Conservation (phyloP, 2,113 vertebrate species). For the Etia nguti region DNA sequence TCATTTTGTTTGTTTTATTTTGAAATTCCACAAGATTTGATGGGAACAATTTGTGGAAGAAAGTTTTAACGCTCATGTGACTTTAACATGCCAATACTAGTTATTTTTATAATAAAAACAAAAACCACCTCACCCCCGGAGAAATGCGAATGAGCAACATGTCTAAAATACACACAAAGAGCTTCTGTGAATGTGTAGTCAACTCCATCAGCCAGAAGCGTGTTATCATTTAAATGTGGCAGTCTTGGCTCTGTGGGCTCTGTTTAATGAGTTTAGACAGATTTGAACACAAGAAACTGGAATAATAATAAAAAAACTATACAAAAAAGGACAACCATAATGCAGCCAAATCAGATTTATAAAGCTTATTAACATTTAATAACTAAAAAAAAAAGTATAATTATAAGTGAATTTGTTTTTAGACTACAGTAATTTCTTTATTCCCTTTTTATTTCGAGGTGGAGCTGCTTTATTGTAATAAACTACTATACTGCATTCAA, state of each 20-base stretch:
- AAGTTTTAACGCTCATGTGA: neutral
- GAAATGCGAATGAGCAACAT: neutral
- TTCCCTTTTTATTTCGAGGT: neutral
- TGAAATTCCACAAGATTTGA: neutral
- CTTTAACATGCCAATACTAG: neutral
- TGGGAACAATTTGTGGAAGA: neutral
- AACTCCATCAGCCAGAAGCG: neutral
- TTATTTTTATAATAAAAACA: neutral
- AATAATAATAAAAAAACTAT: neutral
- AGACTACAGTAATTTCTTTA: neutral
- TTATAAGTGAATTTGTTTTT: neutral
- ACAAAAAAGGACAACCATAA: fast-evolving
- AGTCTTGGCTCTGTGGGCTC: neutral
- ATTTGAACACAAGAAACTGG: neutral
- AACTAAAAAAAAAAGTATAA: neutral
- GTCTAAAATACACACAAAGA: neutral
- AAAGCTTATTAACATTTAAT: neutral
- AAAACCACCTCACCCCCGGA: neutral
- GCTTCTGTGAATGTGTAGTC: neutral
- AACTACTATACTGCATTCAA: neutral
- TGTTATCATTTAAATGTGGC: neutral
- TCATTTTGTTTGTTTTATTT: fast-evolving
- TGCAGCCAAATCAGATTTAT: fast-evolving
- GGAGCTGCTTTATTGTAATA: neutral
- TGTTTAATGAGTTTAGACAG: neutral